Conservation (phyloP, 1,140 invertebrate genomes). For the Antheraea pernyi region DNA sequence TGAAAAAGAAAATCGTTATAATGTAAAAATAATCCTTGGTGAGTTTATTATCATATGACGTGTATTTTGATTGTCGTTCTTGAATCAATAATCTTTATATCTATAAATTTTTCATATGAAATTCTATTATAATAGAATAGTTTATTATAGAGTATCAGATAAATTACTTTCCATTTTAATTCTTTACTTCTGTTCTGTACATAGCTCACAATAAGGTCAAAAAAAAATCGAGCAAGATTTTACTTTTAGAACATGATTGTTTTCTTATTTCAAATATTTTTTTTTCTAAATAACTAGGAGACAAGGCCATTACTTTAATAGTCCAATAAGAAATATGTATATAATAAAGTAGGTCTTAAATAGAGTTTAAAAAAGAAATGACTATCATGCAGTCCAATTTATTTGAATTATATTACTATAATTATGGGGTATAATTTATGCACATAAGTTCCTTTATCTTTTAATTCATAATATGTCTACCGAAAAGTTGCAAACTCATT, state of each 20-base stretch:
- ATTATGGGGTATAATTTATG: too few relatives aligned
- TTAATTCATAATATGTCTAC: too few relatives aligned
- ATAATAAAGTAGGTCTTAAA: too few relatives aligned
- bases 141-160: neutral
- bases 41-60: slow-evolving; percentile 63
- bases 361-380: too few relatives aligned
- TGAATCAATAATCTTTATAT: slow-evolving; percentile 21
- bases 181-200: neutral
- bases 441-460: too few relatives aligned
- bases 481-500: too few relatives aligned
- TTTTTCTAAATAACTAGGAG: too few relatives aligned
- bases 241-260: neutral
- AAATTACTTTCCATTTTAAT: neutral
- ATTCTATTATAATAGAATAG: neutral
- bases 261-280: too few relatives aligned
- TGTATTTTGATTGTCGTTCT: slow-evolving; percentile 39
- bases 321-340: too few relatives aligned
- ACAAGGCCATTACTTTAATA: too few relatives aligned
- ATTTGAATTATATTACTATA: too few relatives aligned
- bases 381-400: too few relatives aligned
- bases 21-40: slow-evolving; percentile 34
- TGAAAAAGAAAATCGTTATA: neutral
- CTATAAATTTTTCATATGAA: neutral
- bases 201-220: neutral
- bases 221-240: neutral